These are phyloP conservation scores for Thymelicus lineola DNA, from an alignment of 2,888 invertebrate genomes.

Conservation along the genomic window DNA sequence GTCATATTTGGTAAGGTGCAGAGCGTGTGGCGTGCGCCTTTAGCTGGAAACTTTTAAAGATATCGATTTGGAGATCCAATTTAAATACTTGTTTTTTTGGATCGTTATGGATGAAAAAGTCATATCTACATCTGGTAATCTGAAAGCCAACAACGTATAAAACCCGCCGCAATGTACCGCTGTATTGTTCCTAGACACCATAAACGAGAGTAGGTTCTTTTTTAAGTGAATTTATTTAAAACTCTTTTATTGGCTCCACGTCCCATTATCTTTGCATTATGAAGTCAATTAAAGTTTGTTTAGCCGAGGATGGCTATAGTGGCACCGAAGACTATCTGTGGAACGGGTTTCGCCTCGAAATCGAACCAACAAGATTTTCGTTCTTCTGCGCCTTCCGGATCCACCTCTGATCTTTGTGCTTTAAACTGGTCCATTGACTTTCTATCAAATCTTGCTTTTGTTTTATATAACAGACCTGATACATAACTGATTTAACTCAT, in stretches of 20 bases:
- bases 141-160: too few species aligned
- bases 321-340: neutral
- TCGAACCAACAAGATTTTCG: constrained; percentile 15
- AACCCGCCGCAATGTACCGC: too few species aligned
- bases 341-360: constrained; percentile 23
- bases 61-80: neutral
- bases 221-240: too few species aligned
- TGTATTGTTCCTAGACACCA: too few species aligned
- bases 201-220: too few species aligned
- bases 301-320: neutral
- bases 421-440: constrained; percentile 23
- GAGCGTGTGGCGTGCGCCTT: neutral
- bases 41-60: neutral
- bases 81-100: neutral
- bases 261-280: neutral
- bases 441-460: constrained; percentile 10
- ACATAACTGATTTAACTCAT: too few species aligned
- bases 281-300: constrained; percentile 3
- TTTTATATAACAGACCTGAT: neutral
- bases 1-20: constrained; percentile 17
- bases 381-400: constrained; percentile 18
- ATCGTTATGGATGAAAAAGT: neutral
- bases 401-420: constrained; percentile 7
- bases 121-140: too few species aligned
- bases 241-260: neutral